A percentile compares a stretch with the other conserved stretches of the same genome.
Evolutionary conservation across 2,113 vertebrate genomes (phyloP).

Genomic region (Salvelinus fontinalis): DNA sequence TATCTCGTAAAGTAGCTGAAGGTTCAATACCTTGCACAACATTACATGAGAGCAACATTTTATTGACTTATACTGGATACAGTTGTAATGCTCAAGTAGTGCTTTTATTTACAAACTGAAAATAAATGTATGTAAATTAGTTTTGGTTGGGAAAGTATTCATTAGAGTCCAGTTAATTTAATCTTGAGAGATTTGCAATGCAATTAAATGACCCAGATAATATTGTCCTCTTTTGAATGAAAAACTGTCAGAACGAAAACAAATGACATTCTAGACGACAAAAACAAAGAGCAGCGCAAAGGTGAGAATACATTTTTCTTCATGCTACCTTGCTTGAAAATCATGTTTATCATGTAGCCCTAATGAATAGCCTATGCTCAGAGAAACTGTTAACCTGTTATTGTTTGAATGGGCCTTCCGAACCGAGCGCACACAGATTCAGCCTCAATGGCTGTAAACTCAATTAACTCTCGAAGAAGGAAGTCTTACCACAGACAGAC

Average conservation of each 20-base stretch:
- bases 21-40: too few relatives aligned
- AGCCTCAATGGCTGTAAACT: not conserved
- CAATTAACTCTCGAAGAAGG: not conserved
- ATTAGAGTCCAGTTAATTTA: not conserved
- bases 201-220: not conserved
- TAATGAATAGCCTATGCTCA: not conserved
- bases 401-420: not conserved
- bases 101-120: not conserved
- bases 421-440: not conserved
- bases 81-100: not conserved
- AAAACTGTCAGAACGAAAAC: constrained; percentile 78
- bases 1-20: not conserved
- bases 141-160: not conserved
- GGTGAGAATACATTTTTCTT: constrained; percentile 55
- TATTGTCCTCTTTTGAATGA: constrained; percentile 67
- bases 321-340: not conserved
- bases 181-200: not conserved
- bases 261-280: constrained; percentile 57
- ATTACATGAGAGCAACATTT: too few relatives aligned
- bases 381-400: not conserved
- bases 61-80: not conserved
- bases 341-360: too few relatives aligned
- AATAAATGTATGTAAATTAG: not conserved
- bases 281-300: constrained; percentile 74
- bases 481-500: not conserved